These are phyloP conservation scores for Carpatolechia fugitivella DNA, from an alignment of 2,888 invertebrate species.

Conservation along the genomic window DNA sequence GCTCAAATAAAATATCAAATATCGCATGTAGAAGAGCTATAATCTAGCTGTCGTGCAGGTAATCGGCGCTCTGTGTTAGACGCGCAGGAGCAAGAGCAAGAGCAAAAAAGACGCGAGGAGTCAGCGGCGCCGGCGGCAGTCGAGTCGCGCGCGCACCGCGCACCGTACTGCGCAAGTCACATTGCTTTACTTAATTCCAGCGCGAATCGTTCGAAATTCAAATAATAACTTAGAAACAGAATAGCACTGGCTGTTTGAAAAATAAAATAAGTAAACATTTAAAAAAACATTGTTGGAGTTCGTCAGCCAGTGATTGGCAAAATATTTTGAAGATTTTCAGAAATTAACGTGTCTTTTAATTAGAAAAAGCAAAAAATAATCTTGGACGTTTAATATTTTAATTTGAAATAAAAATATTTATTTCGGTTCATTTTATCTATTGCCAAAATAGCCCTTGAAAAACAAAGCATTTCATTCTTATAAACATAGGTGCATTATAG, in stretches of 20 bases:
- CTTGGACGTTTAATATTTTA: too few relatives aligned
- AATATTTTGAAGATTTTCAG: background rate
- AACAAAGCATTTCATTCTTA: too few relatives aligned
- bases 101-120: slow-evolving; percentile 37
- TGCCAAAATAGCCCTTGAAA: too few relatives aligned
- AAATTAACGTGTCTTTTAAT: too few relatives aligned
- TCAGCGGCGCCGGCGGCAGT: slow-evolving; percentile 44
- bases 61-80: background rate
- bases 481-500: background rate
- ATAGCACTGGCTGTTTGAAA: too few relatives aligned
- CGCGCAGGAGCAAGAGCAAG: slow-evolving; percentile 21
- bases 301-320: background rate
- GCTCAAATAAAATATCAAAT: slow-evolving; percentile 16
- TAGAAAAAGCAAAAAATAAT: too few relatives aligned
- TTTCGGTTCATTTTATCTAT: too few relatives aligned
- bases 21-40: slow-evolving; percentile 19
- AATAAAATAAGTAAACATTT: too few relatives aligned
- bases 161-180: slow-evolving; percentile 42
- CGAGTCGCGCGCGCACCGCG: slow-evolving; percentile 47
- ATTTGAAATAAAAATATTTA: too few relatives aligned
- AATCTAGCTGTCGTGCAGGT: slow-evolving; percentile 11
- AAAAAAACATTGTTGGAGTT: too few relatives aligned
- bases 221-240: background rate
- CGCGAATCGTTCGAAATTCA: slow-evolving; percentile 25
- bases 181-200: background rate